Evolutionary conservation across 2,113 vertebrate species (phyloP), one percentile per base, ranked within the genome.

Genomic region (Orthonyx spaldingii): DNA sequence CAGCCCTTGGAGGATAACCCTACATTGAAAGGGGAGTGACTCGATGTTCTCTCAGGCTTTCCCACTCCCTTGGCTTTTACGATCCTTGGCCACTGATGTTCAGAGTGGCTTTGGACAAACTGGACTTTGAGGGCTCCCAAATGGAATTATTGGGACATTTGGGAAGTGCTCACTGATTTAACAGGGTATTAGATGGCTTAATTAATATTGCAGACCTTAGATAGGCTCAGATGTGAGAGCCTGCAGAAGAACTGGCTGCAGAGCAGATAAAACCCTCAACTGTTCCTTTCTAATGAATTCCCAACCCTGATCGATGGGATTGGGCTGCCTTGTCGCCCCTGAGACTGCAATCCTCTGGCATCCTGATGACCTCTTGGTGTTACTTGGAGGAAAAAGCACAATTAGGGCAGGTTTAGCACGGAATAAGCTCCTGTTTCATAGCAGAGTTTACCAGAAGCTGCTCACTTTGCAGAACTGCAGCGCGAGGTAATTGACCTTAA

Each of bases 401-500:
- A 32, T n/a, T 32, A 75, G 92, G 85, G 77, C 82, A 84, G 74
- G 63, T 66, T 71, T 3, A 55, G 46, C 37, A 19, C 3, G 63
- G 77, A 88, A 74, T 46, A 46, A 80, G 46, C 0, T 19, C 65
- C 53, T 53, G 53, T 42, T 91, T 93, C 93, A 95, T 80, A 75
- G 32, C 32, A 94, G 3, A 41, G 52, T 75, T 86, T 65, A 81
- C n/a, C 69, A 92, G 90, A 42, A 84, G 65, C 82, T 82, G 77
- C 84, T 94, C 87, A 63, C 89, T 96, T 90, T 61, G 87, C 89
- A 79, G 83, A 90, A 71, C 61, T 89, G 78, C 69, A 88, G 82
- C 69, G 46, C 9, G 33, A 69, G 46, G 77, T 89, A 92, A 93
- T 89, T 96, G 90, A 94, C 88, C 87, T 68, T 64, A 89, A 72